A percentile compares a stretch with the other conserved stretches of the same genome.
These are phyloP conservation scores for Hyles euphorbiae DNA, from an alignment of 1,140 invertebrate genomes.

Conservation along the genomic window DNA sequence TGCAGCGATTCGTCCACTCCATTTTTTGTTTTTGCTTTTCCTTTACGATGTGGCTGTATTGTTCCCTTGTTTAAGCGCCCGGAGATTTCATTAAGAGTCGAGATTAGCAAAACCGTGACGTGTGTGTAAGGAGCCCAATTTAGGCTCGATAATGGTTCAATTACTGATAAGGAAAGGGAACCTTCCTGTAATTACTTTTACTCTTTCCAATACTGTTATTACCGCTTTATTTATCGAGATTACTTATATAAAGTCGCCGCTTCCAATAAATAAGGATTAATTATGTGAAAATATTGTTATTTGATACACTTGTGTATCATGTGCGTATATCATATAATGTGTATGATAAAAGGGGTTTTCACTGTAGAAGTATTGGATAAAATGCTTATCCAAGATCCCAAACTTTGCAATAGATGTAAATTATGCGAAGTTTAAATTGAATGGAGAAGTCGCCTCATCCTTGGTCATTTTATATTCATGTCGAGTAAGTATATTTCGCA, in stretches of 20 bases:
- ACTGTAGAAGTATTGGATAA: no score
- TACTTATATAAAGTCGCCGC: no score
- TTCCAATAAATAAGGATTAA: no score
- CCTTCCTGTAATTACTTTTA: no score
- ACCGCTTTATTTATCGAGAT: no score
- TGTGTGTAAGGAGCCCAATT: conserved; percentile 47
- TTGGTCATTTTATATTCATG: conserved; percentile 42
- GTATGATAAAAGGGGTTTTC: no score
- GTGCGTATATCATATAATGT: no score
- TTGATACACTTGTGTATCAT: no score
- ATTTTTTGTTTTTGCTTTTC: conserved; percentile 69
- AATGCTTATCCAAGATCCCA: no score
- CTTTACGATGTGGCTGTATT: conserved; percentile 61
- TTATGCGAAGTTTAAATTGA: conserved; percentile 63
- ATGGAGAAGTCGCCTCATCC: conserved; percentile 41
- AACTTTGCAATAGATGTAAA: conserved; percentile 33
- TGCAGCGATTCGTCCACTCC: conserved; percentile 54
- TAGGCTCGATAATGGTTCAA: conserved; percentile 35
- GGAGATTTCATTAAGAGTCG: conserved; percentile 66
- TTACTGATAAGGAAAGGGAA: not conserved
- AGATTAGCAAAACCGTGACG: conserved; percentile 66
- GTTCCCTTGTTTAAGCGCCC: conserved; percentile 58
- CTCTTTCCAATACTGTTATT: no score
- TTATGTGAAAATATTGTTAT: no score
- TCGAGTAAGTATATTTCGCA: conserved; percentile 1